Evolutionary conservation across 2,113 vertebrate genomes (phyloP).

Genomic region (Varanus komodoensis): DNA sequence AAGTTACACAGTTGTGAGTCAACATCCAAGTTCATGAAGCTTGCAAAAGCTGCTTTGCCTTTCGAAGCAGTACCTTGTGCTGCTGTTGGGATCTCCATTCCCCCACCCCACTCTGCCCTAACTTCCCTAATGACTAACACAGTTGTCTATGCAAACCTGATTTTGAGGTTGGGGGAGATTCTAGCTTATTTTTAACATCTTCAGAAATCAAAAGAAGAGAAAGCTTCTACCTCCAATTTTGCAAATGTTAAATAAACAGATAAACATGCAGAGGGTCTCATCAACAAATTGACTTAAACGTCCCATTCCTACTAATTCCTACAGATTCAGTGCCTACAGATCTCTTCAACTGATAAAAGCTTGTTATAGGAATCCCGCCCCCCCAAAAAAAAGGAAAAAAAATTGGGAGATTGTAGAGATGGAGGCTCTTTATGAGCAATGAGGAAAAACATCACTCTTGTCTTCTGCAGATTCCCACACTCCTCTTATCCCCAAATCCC

Average conservation of each 20-base stretch:
- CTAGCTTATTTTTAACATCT: slow-evolving; percentile 41
- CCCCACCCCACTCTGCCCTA: too few relatives aligned
- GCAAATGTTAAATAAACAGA: too few relatives aligned
- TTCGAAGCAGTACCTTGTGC: not conserved
- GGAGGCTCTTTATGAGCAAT: slow-evolving; percentile 72
- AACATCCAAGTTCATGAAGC: slow-evolving; percentile 11
- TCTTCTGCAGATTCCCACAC: slow-evolving; percentile 80
- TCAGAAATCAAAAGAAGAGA: not conserved
- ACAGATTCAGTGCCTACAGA: slow-evolving; percentile 64
- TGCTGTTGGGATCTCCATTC: too few relatives aligned
- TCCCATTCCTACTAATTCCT: slow-evolving; percentile 43
- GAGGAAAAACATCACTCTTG: slow-evolving; percentile 76
- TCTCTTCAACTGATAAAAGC: slow-evolving; percentile 65
- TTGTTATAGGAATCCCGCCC: slow-evolving; percentile 34
- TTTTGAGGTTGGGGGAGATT: not conserved
- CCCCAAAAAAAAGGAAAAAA: not conserved
- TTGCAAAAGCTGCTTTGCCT: not conserved
- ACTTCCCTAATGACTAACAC: not conserved
- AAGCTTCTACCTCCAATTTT: not conserved
- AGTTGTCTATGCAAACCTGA: not conserved
- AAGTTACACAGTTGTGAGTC: slow-evolving; percentile 39
- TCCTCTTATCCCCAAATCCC: slow-evolving; percentile 80
- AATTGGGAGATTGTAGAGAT: slow-evolving; percentile 34
- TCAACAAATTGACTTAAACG: slow-evolving; percentile 49
- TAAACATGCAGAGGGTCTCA: too few relatives aligned